phyloP scores from a whole-genome alignment of 2,888 invertebrate species.

The Nomada ruficornis region DNA sequence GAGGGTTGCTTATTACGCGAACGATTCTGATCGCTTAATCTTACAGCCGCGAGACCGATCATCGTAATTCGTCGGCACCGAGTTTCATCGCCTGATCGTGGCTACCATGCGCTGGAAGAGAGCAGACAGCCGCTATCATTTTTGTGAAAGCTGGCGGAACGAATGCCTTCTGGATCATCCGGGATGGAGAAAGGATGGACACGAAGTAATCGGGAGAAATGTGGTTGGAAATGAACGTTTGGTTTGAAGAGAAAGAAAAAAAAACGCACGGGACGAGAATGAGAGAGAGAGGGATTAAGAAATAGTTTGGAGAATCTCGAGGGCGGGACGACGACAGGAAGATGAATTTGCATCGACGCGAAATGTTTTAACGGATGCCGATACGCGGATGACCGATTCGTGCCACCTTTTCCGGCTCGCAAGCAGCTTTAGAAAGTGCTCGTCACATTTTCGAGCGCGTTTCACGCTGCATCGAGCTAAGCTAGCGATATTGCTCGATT shows the following conservation, averaged over 20 bases:
- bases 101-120: slow-evolving; percentile 46
- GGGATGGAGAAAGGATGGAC: slow-evolving; percentile 39
- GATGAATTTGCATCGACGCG: not conserved
- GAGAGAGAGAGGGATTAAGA: slow-evolving; percentile 9
- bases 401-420: slow-evolving; percentile 57
- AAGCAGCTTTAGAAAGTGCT: slow-evolving; percentile 59
- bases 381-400: slow-evolving; percentile 21
- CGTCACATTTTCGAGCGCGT: slow-evolving; percentile 64
- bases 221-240: not conserved
- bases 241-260: not conserved
- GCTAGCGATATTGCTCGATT: not conserved
- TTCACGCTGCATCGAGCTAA: slow-evolving; percentile 37
- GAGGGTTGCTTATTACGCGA: slow-evolving; percentile 38
- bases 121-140: slow-evolving; percentile 67
- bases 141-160: slow-evolving; percentile 73
- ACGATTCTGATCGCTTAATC: slow-evolving; percentile 59
- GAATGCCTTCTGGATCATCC: slow-evolving; percentile 44
- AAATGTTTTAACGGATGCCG: slow-evolving; percentile 18
- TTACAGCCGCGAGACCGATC: slow-evolving; percentile 55
- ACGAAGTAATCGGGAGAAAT: slow-evolving; percentile 21
- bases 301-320: not conserved
- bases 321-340: slow-evolving; percentile 3
- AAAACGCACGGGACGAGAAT: not conserved
- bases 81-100: slow-evolving; percentile 55
- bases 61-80: slow-evolving; percentile 54